phyloP scores from a whole-genome alignment of 2,888 invertebrate genomes.

The Cetonia aurata region DNA sequence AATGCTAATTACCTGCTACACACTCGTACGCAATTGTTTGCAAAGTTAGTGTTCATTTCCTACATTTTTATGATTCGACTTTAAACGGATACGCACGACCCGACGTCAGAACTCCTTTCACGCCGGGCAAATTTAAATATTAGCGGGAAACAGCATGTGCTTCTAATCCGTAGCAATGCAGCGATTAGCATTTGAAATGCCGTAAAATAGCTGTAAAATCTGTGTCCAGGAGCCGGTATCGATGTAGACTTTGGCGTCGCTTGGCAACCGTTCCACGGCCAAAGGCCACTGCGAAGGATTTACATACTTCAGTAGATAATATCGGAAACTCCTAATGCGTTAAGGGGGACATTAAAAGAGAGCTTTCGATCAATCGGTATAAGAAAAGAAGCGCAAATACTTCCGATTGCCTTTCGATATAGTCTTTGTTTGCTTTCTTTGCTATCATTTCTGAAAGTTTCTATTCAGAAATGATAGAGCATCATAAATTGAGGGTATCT shows the following conservation, averaged over 20 bases:
- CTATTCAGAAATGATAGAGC: too few relatives aligned
- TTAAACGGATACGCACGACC: not conserved
- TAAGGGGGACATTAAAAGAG: not conserved
- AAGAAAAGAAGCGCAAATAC: too few relatives aligned
- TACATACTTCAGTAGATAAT: constrained; percentile 43
- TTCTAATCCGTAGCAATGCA: constrained; percentile 44
- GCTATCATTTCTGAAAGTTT: too few relatives aligned
- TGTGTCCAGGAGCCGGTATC: constrained; percentile 56
- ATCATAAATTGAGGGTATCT: too few relatives aligned
- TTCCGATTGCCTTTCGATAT: too few relatives aligned
- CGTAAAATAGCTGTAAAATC: constrained; percentile 62
- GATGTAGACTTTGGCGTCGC: constrained; percentile 59
- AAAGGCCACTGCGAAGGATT: constrained; percentile 53
- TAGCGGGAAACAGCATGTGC: constrained; percentile 43
- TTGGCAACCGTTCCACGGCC: constrained; percentile 61
- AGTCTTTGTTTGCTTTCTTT: too few relatives aligned
- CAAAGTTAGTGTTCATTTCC: too few relatives aligned
- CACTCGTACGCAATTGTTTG: too few relatives aligned
- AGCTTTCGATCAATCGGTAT: too few relatives aligned
- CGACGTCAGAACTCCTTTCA: not conserved
- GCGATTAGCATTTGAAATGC: constrained; percentile 63
- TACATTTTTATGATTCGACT: too few relatives aligned
- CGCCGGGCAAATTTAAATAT: constrained; percentile 32
- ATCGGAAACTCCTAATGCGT: constrained; percentile 30
- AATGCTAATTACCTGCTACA: too few relatives aligned